Conservation (phyloP, 2,113 vertebrate genomes). For the Furnarius figulus region DNA sequence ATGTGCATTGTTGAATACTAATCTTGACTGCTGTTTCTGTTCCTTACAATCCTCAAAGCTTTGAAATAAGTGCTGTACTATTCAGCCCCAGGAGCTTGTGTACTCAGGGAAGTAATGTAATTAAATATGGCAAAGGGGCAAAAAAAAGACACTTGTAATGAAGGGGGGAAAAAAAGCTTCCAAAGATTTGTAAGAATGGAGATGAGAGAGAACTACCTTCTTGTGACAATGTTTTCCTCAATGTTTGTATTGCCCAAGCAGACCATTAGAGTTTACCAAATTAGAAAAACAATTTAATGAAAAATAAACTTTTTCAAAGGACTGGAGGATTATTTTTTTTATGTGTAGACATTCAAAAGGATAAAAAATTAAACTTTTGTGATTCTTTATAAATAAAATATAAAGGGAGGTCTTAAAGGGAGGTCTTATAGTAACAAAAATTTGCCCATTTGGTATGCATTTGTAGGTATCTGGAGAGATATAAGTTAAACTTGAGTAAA, state of each 20-base stretch:
- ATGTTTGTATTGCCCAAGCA: background rate
- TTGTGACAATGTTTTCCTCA: fast-evolving
- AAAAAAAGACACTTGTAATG: background rate
- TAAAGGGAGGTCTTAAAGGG: background rate
- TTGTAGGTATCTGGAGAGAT: background rate
- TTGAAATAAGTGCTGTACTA: background rate
- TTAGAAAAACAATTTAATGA: background rate
- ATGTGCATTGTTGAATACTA: fast-evolving
- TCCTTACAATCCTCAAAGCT: background rate
- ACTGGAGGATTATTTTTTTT: background rate
- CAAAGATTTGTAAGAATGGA: background rate
- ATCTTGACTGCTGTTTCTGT: background rate
- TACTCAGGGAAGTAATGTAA: background rate
- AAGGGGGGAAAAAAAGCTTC: background rate
- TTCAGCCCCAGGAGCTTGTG: background rate
- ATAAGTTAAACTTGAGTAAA: background rate
- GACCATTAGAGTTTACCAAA: background rate
- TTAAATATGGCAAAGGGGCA: background rate
- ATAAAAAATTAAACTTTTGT: background rate
- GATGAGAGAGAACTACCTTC: background rate
- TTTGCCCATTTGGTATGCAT: background rate
- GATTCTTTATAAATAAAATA: background rate
- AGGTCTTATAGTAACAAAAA: background rate
- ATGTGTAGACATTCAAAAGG: background rate
- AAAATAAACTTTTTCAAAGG: background rate